Conservation (phyloP, 2,888 invertebrate genomes). For the Herminia tarsipennalis region DNA sequence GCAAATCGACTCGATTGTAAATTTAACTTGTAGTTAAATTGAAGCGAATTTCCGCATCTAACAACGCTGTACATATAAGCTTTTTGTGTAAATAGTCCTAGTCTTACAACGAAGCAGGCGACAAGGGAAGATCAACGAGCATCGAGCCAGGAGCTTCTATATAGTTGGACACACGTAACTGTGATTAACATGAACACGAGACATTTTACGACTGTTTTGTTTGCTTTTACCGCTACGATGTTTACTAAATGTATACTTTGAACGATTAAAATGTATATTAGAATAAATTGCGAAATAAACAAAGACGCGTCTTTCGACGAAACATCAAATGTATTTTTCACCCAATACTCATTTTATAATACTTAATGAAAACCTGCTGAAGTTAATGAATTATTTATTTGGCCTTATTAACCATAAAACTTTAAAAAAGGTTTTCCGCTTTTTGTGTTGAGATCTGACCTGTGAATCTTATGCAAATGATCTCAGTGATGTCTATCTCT, state of each 20-base stretch:
- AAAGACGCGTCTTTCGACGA: constrained; percentile 69
- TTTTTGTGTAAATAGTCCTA: constrained; percentile 84
- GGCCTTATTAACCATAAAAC: constrained; percentile 78
- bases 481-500: constrained; percentile 59
- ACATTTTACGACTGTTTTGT: constrained; percentile 79
- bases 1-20: constrained; percentile 65
- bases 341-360: constrained; percentile 80
- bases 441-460: constrained; percentile 77
- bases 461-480: constrained; percentile 65
- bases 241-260: constrained; percentile 75
- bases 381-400: constrained; percentile 66
- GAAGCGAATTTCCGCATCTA: constrained; percentile 82
- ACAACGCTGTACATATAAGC: constrained; percentile 84
- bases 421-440: constrained; percentile 69
- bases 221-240: constrained; percentile 85
- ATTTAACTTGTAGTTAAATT: constrained; percentile 77
- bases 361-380: constrained; percentile 76
- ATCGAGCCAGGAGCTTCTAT: constrained; percentile 53
- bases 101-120: constrained; percentile 57
- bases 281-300: constrained; percentile 63
- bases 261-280: constrained; percentile 69
- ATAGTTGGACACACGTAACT: constrained; percentile 72
- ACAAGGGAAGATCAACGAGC: constrained; percentile 56
- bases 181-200: constrained; percentile 82
- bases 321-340: constrained; percentile 84